Conservation (phyloP, 1,140 invertebrate species). For the Drosophila lowei region DNA sequence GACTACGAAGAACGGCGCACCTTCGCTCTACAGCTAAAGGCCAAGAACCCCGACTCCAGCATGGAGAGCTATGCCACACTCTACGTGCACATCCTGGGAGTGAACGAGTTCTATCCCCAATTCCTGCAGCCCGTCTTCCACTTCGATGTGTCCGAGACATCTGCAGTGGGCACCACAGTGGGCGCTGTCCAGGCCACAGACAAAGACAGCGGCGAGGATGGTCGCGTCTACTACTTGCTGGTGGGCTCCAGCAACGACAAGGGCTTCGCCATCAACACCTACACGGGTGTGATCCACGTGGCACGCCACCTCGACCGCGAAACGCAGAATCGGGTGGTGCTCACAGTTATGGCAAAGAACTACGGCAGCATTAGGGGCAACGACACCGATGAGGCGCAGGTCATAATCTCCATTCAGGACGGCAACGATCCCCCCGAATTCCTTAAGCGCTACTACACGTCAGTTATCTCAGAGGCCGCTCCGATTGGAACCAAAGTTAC, state of each 20-base stretch:
- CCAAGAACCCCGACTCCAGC: slow-evolving; percentile 93
- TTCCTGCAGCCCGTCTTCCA: slow-evolving; percentile 96
- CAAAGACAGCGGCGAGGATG: slow-evolving; percentile 95
- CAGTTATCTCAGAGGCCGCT: slow-evolving; percentile 91
- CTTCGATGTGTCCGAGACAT: slow-evolving; percentile 96
- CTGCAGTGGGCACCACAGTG: slow-evolving; percentile 92
- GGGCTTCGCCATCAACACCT: slow-evolving; percentile 94
- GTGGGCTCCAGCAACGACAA: slow-evolving; percentile 96
- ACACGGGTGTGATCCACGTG: slow-evolving; percentile 93
- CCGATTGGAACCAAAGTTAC: slow-evolving; percentile 88
- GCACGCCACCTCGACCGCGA: slow-evolving; percentile 93
- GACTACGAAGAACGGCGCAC: slow-evolving; percentile 93
- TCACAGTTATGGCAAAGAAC: slow-evolving; percentile 97
- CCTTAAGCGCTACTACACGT: slow-evolving; percentile 89
- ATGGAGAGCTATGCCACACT: slow-evolving; percentile 89
- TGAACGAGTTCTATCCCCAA: slow-evolving; percentile 96
- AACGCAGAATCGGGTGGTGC: slow-evolving; percentile 93
- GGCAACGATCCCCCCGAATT: slow-evolving; percentile 98
- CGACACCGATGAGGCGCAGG: slow-evolving; percentile 97
- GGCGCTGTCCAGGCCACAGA: slow-evolving; percentile 95
- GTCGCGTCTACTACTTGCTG: slow-evolving; percentile 95
- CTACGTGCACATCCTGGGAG: slow-evolving; percentile 92
- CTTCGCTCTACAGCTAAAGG: slow-evolving; percentile 92
- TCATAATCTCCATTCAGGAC: slow-evolving; percentile 96
- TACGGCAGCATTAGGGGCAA: slow-evolving; percentile 95